A percentile compares a stretch with the other conserved stretches of the same genome.
phyloP scores from a whole-genome alignment of 2,888 invertebrate genomes.

The Macrophya alboannulata region DNA sequence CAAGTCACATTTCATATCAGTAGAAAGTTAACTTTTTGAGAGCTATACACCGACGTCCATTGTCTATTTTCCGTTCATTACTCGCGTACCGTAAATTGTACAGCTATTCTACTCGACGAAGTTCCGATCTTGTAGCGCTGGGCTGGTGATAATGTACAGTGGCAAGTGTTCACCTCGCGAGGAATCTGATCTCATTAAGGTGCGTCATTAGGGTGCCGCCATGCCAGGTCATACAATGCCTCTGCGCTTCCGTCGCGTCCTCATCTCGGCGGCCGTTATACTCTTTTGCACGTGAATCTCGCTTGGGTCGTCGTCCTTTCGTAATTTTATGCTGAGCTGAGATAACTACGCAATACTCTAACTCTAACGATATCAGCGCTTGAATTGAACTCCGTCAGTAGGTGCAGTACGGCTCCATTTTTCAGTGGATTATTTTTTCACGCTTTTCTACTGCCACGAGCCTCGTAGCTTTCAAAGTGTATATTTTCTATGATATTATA shows the following conservation, averaged over 20 bases:
- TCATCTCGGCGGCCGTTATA: constrained; percentile 45
- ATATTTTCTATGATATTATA: neutral
- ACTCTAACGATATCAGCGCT: constrained; percentile 33
- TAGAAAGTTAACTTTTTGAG: neutral
- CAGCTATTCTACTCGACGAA: constrained; percentile 41
- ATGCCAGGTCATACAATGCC: constrained; percentile 53
- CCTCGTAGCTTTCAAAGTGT: constrained; percentile 13
- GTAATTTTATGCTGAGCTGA: constrained; percentile 46
- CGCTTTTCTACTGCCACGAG: neutral
- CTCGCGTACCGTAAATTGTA: constrained; percentile 18
- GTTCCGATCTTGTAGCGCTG: constrained; percentile 39
- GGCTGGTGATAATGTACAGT: constrained; percentile 41
- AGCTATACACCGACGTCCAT: neutral
- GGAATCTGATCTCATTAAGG: constrained; percentile 54
- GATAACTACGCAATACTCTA: constrained; percentile 43
- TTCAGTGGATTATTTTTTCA: constrained; percentile 12
- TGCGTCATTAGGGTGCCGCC: constrained; percentile 52
- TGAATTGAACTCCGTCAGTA: constrained; percentile 44
- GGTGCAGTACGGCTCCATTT: neutral
- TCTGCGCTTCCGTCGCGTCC: constrained; percentile 47
- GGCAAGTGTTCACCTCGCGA: constrained; percentile 50
- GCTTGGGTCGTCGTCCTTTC: constrained; percentile 36
- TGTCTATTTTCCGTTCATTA: constrained; percentile 40
- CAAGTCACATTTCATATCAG: neutral
- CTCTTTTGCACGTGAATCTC: constrained; percentile 34